Evolutionary conservation across 2,888 invertebrate genomes (phyloP), one percentile per base, ranked within the genome.

Genomic region (Liopterus haemorrhoidalis): DNA sequence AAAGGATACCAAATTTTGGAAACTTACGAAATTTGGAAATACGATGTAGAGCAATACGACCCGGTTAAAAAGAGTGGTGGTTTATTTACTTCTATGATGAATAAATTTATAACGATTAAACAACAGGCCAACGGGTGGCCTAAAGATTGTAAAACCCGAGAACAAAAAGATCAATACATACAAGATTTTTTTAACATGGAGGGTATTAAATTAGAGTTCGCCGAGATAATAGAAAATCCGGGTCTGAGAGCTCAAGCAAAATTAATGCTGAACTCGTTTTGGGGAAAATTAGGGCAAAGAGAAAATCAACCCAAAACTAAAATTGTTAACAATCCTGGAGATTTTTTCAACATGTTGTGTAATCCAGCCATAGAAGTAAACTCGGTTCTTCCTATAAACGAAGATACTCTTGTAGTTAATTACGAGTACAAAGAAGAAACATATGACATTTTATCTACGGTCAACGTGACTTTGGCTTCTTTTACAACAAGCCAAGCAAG

Each of bases 21-120:
- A 28, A 52, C 63, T 4, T 49, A 52, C 27, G 63, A 64, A 49
- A 57, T 65, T 8, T 65, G 62, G 57, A 55, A 63, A 39, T 66
- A 62, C 41, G 30, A 57, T 18, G 38, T 54, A 22, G 50, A 55
- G 0, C 33, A 44, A 9, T 57, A 56, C 21, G 46, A 59, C 41
- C 46, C 9, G 18, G 44, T 38, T 3, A 44, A 43, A 11, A 50
- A 49, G 12, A 18, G 25, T 2, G 58, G 50, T 0, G 61, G 62
- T 3, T 39, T 65, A 9, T 65, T 66, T 50, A 42, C 56, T 2
- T 52, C 51, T 1, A 64, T 60, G 48, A 56, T 64, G 2, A 57
- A 64, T 40, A 57, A 49, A 5, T 62, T 60, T 45, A 32, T 61
- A 2, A 59, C 60, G 51, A 49, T 58, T 2, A 59, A 62, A 48